A percentile compares a stretch with the other conserved stretches of the same genome.
Evolutionary conservation across 2,113 vertebrate genomes (phyloP).

Genomic region (Ellobius talpinus): DNA sequence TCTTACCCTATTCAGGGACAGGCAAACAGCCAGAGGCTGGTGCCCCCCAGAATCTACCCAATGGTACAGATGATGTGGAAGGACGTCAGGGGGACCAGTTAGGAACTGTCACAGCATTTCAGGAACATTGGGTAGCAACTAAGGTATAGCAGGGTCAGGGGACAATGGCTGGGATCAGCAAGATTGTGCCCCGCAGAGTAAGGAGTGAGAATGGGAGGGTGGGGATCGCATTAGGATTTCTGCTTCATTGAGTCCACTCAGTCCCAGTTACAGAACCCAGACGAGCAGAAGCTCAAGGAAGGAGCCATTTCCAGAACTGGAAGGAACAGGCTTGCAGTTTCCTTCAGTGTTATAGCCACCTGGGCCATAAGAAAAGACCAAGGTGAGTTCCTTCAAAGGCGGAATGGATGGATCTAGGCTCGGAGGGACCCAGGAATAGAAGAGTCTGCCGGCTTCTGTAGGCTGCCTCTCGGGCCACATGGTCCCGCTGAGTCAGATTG

Average conservation of each 20-base stretch:
- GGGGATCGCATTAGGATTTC: not conserved
- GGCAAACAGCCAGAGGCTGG: not conserved
- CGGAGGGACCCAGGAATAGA: not conserved
- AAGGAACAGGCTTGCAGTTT: not conserved
- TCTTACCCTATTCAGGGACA: not conserved
- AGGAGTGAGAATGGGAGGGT: not conserved
- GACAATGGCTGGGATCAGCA: not conserved
- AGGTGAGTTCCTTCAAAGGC: not conserved
- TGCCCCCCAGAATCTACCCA: conserved; percentile 2
- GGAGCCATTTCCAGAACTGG: not conserved
- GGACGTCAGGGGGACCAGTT: not conserved
- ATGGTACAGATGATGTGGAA: not conserved
- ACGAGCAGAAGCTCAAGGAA: not conserved
- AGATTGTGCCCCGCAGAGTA: not conserved
- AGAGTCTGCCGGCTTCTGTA: fast-evolving
- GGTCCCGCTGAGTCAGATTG: not conserved
- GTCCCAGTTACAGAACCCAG: not conserved
- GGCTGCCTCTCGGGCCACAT: not conserved
- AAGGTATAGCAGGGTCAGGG: not conserved
- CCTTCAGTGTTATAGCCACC: not conserved
- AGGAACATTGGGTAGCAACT: not conserved
- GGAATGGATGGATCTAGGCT: not conserved
- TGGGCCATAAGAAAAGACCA: not conserved
- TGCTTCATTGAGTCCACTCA: not conserved
- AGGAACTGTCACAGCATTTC: not conserved